Base-by-base conservation (phyloP, 2,113 vertebrate species). In the Tupaia tana region DNA sequence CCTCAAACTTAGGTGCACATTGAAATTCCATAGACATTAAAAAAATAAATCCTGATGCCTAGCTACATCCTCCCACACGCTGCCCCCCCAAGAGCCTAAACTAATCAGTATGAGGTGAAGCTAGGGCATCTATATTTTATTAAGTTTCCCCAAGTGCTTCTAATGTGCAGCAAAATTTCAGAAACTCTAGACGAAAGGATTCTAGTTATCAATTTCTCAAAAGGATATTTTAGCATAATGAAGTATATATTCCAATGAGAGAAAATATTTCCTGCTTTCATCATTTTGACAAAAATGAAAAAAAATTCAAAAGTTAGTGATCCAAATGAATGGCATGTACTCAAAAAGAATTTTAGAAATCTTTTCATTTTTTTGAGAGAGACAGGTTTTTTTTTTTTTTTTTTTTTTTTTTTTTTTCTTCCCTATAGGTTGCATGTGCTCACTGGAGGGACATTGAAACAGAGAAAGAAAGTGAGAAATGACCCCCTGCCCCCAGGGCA, bases 271-370 rank as follows among this genome's bases (percentile, higher is more conserved):
- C 92, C 56, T 93, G 24, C 52, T 90, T 80, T 92, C 63, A 94
- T 87, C n/a, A 70, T 91, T 75, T 83, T 80, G 66, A 92, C 25
- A 71, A 82, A 64, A 66, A 88, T 67, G 24, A 64, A 78, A 91
- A 89, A 61, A 87, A 86, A 56, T 70, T n/a, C 75, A 70, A 79
- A 93, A 82, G 22, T 27, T 43, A 66, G 34, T 54, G 34, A 89
- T 86, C 56, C 77, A 86, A 88, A 74, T 89, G n/a, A 89, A 90
- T 19, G 27, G 9, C 20, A 89, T 18, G 7, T 64, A 84, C 80
- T 79, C 66, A 93, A 86, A 92, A 96, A 22, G 54, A 80, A 93
- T 89, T 91, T 71, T 85, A 75, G 90, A 94, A 82, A 89, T 25
- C 18, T 64, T 31, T 13, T 52, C 14, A 77, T 22, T 34, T 43